phyloP scores from a whole-genome alignment of 2,797 vertebrate genomes.

The Crax fasciolata region DNA sequence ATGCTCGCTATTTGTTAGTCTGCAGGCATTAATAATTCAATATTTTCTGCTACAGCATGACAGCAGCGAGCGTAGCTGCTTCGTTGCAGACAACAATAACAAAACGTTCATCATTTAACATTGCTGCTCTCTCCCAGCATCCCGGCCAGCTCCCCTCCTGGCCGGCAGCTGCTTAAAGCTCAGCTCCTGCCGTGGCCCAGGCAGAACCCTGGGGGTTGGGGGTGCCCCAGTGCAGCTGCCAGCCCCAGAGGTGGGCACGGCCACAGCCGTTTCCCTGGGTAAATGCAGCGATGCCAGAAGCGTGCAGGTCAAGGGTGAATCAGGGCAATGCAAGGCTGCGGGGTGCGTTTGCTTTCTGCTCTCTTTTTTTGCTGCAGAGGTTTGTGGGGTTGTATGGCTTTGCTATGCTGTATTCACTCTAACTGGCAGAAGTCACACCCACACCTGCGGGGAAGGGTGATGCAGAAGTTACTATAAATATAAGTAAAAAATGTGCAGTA shows the following conservation, averaged over 20 bases:
- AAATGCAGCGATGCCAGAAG: neutral
- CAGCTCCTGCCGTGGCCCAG: neutral
- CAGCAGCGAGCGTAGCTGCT: accelerated
- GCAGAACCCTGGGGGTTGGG: neutral
- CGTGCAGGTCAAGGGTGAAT: neutral
- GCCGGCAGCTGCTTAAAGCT: neutral
- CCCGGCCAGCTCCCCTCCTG: neutral
- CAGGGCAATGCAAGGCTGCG: neutral
- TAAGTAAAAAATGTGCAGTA: neutral
- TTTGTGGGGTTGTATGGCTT: neutral
- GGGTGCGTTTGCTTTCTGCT: neutral
- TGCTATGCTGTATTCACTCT: accelerated
- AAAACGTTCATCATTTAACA: neutral
- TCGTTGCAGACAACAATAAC: neutral
- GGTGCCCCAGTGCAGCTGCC: neutral
- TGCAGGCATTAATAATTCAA: constrained; percentile 40
- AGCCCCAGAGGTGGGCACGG: accelerated
- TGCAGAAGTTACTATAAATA: neutral
- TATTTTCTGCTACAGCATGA: neutral
- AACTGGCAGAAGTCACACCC: neutral
- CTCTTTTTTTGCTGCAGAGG: neutral
- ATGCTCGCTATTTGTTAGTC: constrained; percentile 28
- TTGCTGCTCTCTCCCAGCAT: neutral
- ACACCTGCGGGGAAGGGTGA: neutral
- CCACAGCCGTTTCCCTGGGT: neutral